These are phyloP conservation scores for Eledone cirrhosa DNA, from an alignment of 2,888 invertebrate species.

Conservation along the genomic window DNA sequence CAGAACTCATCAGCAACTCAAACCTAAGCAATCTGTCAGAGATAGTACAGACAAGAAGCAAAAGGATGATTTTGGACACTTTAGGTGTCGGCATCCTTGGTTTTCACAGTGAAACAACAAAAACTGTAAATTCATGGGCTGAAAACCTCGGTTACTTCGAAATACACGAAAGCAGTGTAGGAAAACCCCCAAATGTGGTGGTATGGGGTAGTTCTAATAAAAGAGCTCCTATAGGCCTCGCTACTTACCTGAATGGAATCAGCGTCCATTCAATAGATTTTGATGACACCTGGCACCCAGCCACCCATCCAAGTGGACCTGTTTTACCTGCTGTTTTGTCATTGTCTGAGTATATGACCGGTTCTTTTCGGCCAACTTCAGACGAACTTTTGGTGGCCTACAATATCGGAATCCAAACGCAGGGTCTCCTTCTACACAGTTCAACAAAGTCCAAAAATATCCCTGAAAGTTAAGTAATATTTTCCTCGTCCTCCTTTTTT, in stretches of 20 bases:
- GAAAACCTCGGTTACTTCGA: slow-evolving; percentile 26
- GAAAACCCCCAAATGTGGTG: background rate
- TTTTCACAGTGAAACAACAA: slow-evolving; percentile 43
- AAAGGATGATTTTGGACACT: slow-evolving; percentile 51
- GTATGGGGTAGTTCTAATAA: slow-evolving; percentile 38
- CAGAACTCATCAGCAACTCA: slow-evolving; percentile 42
- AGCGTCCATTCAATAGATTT: slow-evolving; percentile 55
- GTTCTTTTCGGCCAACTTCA: slow-evolving; percentile 36
- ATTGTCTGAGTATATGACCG: slow-evolving; percentile 42
- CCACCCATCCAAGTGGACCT: slow-evolving; percentile 54
- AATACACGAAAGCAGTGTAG: background rate
- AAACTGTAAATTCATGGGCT: slow-evolving; percentile 38
- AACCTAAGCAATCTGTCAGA: slow-evolving; percentile 39
- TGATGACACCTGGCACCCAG: slow-evolving; percentile 56
- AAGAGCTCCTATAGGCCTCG: slow-evolving; percentile 36
- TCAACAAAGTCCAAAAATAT: slow-evolving; percentile 47
- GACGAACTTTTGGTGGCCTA: slow-evolving; percentile 49
- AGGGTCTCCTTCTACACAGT: slow-evolving; percentile 49
- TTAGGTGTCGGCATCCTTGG: slow-evolving; percentile 46
- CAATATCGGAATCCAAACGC: slow-evolving; percentile 52
- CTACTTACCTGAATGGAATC: slow-evolving; percentile 49
- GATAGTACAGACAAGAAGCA: slow-evolving; percentile 42
- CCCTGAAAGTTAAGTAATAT: slow-evolving; percentile 43
- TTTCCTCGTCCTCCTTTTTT: background rate
- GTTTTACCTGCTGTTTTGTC: slow-evolving; percentile 49